These are phyloP conservation scores for Calliopsis andreniformis DNA, from an alignment of 1,140 invertebrate genomes.

Conservation along the genomic window DNA sequence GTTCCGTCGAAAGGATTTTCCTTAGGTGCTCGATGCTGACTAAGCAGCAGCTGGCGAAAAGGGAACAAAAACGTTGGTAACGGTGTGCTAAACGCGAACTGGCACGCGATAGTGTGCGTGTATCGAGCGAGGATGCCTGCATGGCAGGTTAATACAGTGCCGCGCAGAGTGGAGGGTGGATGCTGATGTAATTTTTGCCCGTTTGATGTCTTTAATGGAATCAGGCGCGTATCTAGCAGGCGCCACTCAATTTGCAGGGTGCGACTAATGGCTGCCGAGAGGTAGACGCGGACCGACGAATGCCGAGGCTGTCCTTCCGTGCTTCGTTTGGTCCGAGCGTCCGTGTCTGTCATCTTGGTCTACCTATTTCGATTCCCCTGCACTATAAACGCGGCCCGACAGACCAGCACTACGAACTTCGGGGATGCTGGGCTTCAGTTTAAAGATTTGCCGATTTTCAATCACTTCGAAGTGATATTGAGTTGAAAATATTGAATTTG, in stretches of 20 bases:
- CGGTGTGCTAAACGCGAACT: slow-evolving; percentile 52
- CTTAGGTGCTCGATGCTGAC: slow-evolving; percentile 33
- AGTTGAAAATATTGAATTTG: too few species aligned
- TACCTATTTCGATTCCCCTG: background rate
- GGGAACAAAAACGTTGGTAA: slow-evolving; percentile 65
- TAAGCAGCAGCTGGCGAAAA: slow-evolving; percentile 64
- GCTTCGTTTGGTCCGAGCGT: slow-evolving; percentile 41
- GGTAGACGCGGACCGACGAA: slow-evolving; percentile 67
- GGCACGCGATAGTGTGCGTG: too few species aligned
- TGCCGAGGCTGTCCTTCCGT: slow-evolving; percentile 43
- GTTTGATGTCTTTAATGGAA: slow-evolving; percentile 81
- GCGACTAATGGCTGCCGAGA: slow-evolving; percentile 79
- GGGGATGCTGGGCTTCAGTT: too few species aligned
- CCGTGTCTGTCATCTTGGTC: slow-evolving; percentile 35
- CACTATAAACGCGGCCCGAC: too few species aligned
- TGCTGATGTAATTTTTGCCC: slow-evolving; percentile 81
- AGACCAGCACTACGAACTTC: too few species aligned
- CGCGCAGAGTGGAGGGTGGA: slow-evolving; percentile 75
- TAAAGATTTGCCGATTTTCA: too few species aligned
- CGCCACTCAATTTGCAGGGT: slow-evolving; percentile 80
- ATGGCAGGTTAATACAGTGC: slow-evolving; percentile 75
- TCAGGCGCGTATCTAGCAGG: slow-evolving; percentile 80
- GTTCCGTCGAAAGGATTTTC: slow-evolving; percentile 55
- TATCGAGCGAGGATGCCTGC: slow-evolving; percentile 67
- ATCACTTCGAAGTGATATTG: too few species aligned